Evolutionary conservation across 2,113 vertebrate genomes (phyloP).

Genomic region (Prionailurus viverrinus): DNA sequence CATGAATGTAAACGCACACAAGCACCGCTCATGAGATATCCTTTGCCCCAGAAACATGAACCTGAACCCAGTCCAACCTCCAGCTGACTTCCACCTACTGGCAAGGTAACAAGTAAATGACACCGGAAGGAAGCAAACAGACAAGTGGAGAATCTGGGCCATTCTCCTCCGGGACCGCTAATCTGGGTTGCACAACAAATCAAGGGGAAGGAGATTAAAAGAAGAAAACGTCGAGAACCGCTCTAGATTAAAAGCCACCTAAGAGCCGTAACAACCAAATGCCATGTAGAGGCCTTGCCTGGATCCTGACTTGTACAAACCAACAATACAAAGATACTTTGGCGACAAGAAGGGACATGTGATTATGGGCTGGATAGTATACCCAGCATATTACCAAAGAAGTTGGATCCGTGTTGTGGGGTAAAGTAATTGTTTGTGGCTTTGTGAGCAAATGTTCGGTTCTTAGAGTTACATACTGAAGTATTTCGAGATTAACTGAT

Average conservation of each 20-base stretch:
- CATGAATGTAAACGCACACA: not conserved
- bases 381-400: not conserved
- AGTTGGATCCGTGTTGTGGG: not conserved
- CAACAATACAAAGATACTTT: not conserved
- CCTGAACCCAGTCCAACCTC: not conserved
- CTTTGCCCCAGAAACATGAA: not conserved
- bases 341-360: not conserved
- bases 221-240: not conserved
- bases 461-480: not conserved
- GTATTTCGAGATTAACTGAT: not conserved
- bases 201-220: not conserved
- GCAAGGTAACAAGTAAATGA: too few species aligned
- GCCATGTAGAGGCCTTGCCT: too few species aligned
- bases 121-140: not conserved
- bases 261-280: not conserved
- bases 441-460: not conserved
- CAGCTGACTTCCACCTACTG: not conserved
- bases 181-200: not conserved
- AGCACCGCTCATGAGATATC: not conserved
- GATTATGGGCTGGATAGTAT: not conserved
- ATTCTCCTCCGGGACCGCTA: not conserved
- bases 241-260: not conserved
- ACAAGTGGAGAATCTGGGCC: not conserved
- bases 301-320: not conserved
- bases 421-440: not conserved